Evolutionary conservation across 2,797 vertebrate species (phyloP), one percentile per base, ranked within the genome.

Genomic region (Xyrichtys novacula): DNA sequence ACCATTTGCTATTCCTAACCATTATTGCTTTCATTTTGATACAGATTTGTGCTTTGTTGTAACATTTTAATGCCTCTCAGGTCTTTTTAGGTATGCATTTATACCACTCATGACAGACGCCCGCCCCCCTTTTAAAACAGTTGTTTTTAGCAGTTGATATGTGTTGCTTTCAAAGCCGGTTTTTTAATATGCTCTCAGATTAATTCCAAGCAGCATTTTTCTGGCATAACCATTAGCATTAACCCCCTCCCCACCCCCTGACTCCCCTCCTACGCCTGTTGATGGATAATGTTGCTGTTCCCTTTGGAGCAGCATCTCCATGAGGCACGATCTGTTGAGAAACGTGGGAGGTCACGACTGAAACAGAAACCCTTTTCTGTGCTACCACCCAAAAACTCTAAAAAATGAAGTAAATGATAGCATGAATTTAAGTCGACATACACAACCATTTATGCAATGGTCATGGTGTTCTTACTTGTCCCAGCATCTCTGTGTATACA

Each of bases 331-430:
- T 89, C 70, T 86, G 76, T 64, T 2, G 78, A 85, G 85, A 84
- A 81, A 82, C 72, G 88, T 90, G 77, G 89, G 90, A 92, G 88
- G 86, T 89, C 82, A 88, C 76, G 65, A 86, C 79, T 76, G 71
- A 81, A 79, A 81, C n/a, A 38, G 39, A 75, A 55, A 65, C 64
- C 70, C 50, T 44, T 75, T 55, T 81, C 43, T 46, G 39, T 39
- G 67, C 56, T 74, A 63, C 25, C 53, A 34, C 31, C 59, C 50
- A 65, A 78, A n/a, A 80, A 67, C 47, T 32, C 23, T 43, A 10
- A 7, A 23, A 64, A 80, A 54, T 17, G 17, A 1, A 73, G 20
- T 61, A 63, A 39, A n/a, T 56, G 17, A 67, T 32, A 77, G 52
- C 32, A 54, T 20, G 46, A 44, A 58, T 12, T 28, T 12, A 74